Percentiles rank a stretch among this genome's conserved stretches.
Conservation (phyloP, 2,888 invertebrate genomes). For the Gastracanthus pulcherrimus region DNA sequence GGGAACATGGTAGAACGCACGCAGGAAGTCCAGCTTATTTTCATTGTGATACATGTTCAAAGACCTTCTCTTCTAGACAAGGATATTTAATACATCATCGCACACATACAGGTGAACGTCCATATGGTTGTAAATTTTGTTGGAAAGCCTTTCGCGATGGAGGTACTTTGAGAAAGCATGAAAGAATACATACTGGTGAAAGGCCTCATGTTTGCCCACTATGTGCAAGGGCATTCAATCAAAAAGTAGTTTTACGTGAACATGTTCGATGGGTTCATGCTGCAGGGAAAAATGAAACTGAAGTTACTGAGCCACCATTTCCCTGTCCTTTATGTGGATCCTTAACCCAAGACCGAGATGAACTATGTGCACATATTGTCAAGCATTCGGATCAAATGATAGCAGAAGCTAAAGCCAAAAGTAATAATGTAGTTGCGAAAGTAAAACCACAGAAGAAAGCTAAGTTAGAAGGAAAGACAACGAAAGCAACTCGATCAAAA, state of each 20-base stretch:
- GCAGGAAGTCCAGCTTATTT: conserved; percentile 77
- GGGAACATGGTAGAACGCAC: conserved; percentile 77
- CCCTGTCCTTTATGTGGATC: conserved; percentile 78
- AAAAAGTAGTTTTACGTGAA: conserved; percentile 79
- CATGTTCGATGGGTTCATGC: conserved; percentile 80
- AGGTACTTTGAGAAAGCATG: conserved; percentile 79
- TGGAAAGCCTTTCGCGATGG: conserved; percentile 80
- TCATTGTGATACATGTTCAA: conserved; percentile 78
- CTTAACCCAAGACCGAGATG: conserved; percentile 77
- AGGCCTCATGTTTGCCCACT: conserved; percentile 79
- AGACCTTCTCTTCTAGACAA: conserved; percentile 79
- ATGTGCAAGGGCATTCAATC: conserved; percentile 80
- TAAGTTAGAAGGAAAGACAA: conserved; percentile 10
- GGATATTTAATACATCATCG: conserved; percentile 79
- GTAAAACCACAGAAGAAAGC: conserved; percentile 61
- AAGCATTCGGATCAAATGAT: conserved; percentile 80
- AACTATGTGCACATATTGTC: conserved; percentile 79
- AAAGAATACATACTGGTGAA: conserved; percentile 79
- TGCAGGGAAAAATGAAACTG: conserved; percentile 75
- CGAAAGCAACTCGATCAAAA: conserved; percentile 50
- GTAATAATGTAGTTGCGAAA: conserved; percentile 61
- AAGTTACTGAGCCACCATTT: conserved; percentile 74
- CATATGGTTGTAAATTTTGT: conserved; percentile 79
- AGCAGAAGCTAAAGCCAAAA: conserved; percentile 76
- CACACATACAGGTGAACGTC: conserved; percentile 79